phyloP scores from a whole-genome alignment of 2,113 vertebrate genomes.

The Apodemus sylvaticus region DNA sequence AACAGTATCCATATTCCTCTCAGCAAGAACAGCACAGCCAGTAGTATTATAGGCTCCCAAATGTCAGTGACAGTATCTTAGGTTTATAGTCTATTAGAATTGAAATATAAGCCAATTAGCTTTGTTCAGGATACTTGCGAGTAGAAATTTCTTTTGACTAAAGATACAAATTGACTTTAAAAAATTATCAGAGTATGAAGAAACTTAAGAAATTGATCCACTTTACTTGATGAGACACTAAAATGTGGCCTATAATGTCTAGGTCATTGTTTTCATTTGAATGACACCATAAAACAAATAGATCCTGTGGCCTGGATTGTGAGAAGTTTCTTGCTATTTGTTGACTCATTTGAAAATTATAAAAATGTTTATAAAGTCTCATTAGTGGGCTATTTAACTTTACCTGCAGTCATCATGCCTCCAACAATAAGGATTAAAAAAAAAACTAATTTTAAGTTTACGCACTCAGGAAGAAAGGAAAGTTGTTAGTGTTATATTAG shows the following conservation, averaged over 20 bases:
- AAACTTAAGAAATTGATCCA: background rate
- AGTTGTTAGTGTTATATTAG: background rate
- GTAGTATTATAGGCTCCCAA: background rate
- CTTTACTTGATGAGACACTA: background rate
- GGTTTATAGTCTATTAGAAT: background rate
- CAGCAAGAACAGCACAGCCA: background rate
- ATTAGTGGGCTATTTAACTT: conserved; percentile 42
- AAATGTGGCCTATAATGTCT: background rate
- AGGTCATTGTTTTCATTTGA: background rate
- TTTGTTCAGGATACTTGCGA: conserved; percentile 13
- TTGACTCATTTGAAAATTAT: conserved; percentile 47
- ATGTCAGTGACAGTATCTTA: background rate
- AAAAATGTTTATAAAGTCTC: conserved; percentile 50
- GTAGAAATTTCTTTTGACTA: background rate
- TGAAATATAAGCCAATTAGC: background rate
- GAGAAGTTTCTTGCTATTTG: conserved; percentile 22
- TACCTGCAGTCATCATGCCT: background rate
- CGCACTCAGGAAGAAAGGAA: background rate
- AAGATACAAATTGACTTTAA: background rate
- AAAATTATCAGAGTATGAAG: background rate
- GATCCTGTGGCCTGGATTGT: background rate
- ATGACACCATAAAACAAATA: background rate
- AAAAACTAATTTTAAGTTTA: background rate
- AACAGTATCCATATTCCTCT: background rate
- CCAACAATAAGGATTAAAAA: background rate